Base-by-base conservation (phyloP, 1,140 invertebrate genomes). In the Brachionus plicatilis region DNA sequence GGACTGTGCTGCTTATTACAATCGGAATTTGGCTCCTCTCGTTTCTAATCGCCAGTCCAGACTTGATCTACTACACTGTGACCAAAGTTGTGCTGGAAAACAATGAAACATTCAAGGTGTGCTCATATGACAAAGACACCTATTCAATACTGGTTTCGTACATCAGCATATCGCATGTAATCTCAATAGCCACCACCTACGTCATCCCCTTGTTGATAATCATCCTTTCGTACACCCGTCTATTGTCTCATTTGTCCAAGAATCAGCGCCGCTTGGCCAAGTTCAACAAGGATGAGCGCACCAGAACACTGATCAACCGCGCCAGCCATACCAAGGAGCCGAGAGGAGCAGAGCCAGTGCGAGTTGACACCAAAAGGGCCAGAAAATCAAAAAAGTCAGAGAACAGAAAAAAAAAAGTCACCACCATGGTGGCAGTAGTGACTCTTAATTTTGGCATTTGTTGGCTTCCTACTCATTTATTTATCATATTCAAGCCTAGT, bases 371-470 rank as follows among this genome's bases (percentile, higher is more conserved):
- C 33, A 75, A 75, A 41, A 24, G 20, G 12, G 29, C 17, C 2
- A 20, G 11, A 8, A 45, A 20, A 43, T 33, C 9, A 3, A 37
- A 37, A 65, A 82, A 82, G 14, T 24, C 53, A 1, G 53, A 60
- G 12, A 82, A 82, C 53, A 9, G 79, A n/a, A 60, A 65, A 24
- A 82, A 68, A 82, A 82, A 82, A 47, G 82, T 84, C 2, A 84
- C 82, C 4, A 70, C 27, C n/a, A 84, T 84, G 82, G 82, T 84
- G 1, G 82, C 68, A 8, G 45, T 84, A 4, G 65, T 84, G 8
- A 84, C 82, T 12, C 45, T 72, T 53, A 70, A 70, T 37, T 84
- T 84, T 50, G 82, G 45, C 65, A 53, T 84, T 20, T 84, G 82
- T 17, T 84, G 82, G 82, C 68, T 84, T 33, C 68, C 82, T 17